A percentile compares a stretch with the other conserved stretches of the same genome.
phyloP scores from a whole-genome alignment of 2,113 vertebrate species.

The Dicerorhinus sumatrensis region DNA sequence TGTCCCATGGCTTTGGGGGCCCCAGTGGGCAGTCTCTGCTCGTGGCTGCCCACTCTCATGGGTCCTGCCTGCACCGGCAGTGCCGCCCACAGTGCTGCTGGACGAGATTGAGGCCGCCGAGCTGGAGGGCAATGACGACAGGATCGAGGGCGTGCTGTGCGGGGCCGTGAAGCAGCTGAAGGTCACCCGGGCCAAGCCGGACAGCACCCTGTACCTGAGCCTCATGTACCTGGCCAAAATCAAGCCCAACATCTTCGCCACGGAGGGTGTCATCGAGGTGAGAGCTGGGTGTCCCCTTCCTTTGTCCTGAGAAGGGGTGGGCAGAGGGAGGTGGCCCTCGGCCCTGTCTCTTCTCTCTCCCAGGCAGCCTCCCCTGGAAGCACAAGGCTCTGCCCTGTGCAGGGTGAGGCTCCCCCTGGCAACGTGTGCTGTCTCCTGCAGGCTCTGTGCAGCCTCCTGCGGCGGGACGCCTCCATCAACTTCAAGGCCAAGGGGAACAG shows the following conservation, averaged over 20 bases:
- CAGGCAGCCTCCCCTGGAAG: too few relatives aligned
- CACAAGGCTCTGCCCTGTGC: rapidly evolving
- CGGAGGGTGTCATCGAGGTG: slow-evolving; percentile 98
- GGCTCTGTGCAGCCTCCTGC: slow-evolving; percentile 96
- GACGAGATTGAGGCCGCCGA: slow-evolving; percentile 97
- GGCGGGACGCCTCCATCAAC: slow-evolving; percentile 96
- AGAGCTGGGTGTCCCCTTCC: background rate
- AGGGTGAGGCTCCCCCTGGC: background rate
- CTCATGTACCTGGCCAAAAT: slow-evolving; percentile 99
- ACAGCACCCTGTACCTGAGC: slow-evolving; percentile 95
- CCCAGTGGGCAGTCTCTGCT: rapidly evolving
- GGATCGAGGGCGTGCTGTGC: slow-evolving; percentile 96
- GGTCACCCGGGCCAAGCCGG: slow-evolving; percentile 96
- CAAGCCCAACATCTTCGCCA: slow-evolving; percentile 99
- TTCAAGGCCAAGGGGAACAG: slow-evolving; percentile 99
- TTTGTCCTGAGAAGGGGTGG: rapidly evolving
- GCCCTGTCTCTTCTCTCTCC: too few relatives aligned
- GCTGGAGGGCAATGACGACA: slow-evolving; percentile 95
- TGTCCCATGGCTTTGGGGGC: rapidly evolving
- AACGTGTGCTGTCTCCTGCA: slow-evolving; percentile 26
- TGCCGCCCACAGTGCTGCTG: slow-evolving; percentile 92
- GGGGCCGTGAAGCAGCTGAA: slow-evolving; percentile 97
- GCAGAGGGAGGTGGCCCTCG: rapidly evolving
- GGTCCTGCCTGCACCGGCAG: slow-evolving; percentile 76
- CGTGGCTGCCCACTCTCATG: rapidly evolving